Percentiles rank a stretch among this genome's conserved stretches.
Conservation (phyloP, 2,113 vertebrate genomes). For the Rattus rattus region DNA sequence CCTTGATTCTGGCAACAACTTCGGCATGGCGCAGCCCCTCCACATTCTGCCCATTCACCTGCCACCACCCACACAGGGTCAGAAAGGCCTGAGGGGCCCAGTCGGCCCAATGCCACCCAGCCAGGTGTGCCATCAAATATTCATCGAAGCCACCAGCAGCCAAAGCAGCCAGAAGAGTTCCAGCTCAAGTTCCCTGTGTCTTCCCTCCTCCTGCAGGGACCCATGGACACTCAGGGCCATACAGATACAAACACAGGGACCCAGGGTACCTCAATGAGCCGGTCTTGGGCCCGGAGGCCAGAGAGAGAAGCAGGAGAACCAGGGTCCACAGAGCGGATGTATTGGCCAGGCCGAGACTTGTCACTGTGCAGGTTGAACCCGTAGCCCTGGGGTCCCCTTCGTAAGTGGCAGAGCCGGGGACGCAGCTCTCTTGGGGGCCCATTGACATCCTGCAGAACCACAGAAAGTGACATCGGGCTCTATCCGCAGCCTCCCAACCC, state of each 20-base stretch:
- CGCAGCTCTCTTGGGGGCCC: constrained; percentile 85
- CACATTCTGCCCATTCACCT: constrained; percentile 94
- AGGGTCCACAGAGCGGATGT: constrained; percentile 93
- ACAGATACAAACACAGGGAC: not conserved
- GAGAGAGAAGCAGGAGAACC: constrained; percentile 90
- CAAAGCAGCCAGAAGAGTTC: not conserved
- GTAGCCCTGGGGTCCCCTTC: constrained; percentile 91
- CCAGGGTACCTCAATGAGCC: constrained; percentile 91
- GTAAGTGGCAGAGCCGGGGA: constrained; percentile 93
- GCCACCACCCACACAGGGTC: constrained; percentile 30
- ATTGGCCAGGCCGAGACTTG: constrained; percentile 92
- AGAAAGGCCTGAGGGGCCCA: constrained; percentile 16
- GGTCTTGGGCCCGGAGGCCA: constrained; percentile 92
- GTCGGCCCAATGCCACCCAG: not conserved
- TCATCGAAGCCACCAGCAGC: constrained; percentile 79
- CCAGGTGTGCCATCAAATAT: constrained; percentile 86
- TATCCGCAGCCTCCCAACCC: not conserved
- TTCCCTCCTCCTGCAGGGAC: constrained; percentile 51
- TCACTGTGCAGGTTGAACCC: constrained; percentile 97
- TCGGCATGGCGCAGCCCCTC: constrained; percentile 92
- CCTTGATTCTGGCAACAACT: constrained; percentile 93
- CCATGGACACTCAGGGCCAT: not conserved
- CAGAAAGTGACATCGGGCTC: not conserved
- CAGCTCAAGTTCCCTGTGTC: constrained; percentile 76
- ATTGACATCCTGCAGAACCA: constrained; percentile 80